Evolutionary conservation across 2,888 invertebrate genomes (phyloP).

Genomic region (Venusia cambrica): DNA sequence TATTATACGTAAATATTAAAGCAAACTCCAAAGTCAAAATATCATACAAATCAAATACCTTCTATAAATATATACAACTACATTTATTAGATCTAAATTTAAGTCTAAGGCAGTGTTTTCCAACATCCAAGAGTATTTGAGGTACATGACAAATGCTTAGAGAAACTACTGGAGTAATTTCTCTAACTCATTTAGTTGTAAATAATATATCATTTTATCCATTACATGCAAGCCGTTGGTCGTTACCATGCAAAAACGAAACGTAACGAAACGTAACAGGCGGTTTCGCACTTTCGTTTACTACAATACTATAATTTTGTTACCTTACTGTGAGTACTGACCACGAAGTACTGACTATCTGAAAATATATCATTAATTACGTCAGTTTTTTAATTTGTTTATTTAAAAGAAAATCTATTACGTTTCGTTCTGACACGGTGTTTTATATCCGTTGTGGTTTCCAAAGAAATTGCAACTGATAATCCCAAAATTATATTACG

Average conservation of each 20-base stretch:
- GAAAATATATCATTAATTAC: background rate
- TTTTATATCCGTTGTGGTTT: too few species aligned
- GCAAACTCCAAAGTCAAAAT: constrained; percentile 68
- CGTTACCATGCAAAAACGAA: constrained; percentile 26
- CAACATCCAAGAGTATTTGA: constrained; percentile 45
- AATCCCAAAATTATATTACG: constrained; percentile 13
- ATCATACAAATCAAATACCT: constrained; percentile 34
- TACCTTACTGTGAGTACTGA: constrained; percentile 6
- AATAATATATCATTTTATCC: constrained; percentile 28
- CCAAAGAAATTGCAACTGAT: too few species aligned
- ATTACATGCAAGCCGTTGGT: constrained; percentile 31
- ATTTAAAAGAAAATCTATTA: background rate
- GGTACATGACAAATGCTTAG: constrained; percentile 50
- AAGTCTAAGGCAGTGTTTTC: constrained; percentile 20
- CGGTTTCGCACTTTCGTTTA: constrained; percentile 5
- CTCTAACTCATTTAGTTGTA: constrained; percentile 32
- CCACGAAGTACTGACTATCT: constrained; percentile 1
- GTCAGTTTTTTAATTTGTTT: constrained; percentile 1
- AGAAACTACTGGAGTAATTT: constrained; percentile 25
- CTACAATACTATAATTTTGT: constrained; percentile 2
- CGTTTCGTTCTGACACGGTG: constrained; percentile 11
- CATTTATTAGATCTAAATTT: constrained; percentile 33
- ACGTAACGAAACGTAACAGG: constrained; percentile 23
- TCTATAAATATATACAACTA: constrained; percentile 37
- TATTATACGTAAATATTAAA: constrained; percentile 50